phyloP scores from a whole-genome alignment of 2,113 vertebrate species.

The Tenrec ecaudatus region DNA sequence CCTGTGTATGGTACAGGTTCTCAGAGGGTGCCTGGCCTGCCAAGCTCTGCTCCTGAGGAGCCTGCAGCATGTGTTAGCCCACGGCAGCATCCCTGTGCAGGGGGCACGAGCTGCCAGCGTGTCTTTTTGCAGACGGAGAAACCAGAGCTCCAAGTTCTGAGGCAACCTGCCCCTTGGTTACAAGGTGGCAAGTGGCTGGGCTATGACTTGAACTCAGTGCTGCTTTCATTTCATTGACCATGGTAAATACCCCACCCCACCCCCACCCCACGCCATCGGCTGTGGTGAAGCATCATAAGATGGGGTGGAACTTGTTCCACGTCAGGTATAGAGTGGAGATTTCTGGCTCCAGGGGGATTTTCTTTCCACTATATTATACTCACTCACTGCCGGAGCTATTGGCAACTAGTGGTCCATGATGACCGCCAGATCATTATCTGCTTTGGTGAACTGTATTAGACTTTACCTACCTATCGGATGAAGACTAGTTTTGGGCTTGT shows the following conservation, averaged over 20 bases:
- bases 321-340: no score
- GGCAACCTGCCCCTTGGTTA: background rate
- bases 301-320: background rate
- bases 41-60: rapidly evolving
- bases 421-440: constrained; percentile 8
- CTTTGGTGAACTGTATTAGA: background rate
- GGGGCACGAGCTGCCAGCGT: background rate
- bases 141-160: background rate
- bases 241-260: no score
- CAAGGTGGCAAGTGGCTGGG: background rate
- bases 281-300: no score
- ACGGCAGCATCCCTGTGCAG: background rate
- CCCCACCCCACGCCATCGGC: no score
- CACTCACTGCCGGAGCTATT: background rate
- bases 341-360: background rate
- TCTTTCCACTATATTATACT: background rate
- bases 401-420: background rate
- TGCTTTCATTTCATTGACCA: rapidly evolving
- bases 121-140: background rate
- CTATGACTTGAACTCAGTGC: background rate
- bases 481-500: background rate
- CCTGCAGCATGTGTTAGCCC: background rate
- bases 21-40: background rate
- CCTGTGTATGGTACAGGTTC: background rate
- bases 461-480: background rate